Percentiles rank a stretch among this genome's conserved stretches.
These are phyloP conservation scores for Drosophila niveifrons DNA, from an alignment of 2,888 invertebrate species.

Conservation along the genomic window DNA sequence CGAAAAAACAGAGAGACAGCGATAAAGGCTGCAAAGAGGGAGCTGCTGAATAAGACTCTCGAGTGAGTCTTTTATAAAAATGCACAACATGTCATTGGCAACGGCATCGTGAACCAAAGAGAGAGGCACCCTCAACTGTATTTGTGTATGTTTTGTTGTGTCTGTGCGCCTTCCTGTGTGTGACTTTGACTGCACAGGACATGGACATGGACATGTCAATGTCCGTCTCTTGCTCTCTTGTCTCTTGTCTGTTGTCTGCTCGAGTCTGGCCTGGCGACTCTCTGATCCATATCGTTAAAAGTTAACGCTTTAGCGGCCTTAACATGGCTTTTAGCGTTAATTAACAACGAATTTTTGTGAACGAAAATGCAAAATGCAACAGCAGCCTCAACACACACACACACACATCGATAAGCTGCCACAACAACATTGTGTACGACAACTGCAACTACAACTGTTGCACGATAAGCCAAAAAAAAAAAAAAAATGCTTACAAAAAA, in stretches of 20 bases:
- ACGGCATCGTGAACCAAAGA: slow-evolving; percentile 58
- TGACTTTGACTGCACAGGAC: slow-evolving; percentile 78
- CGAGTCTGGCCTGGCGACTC: slow-evolving; percentile 52
- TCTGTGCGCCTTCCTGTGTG: slow-evolving; percentile 61
- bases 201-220: slow-evolving; percentile 82
- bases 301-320: slow-evolving; percentile 81
- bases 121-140: slow-evolving; percentile 66
- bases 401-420: slow-evolving; percentile 70
- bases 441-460: slow-evolving; percentile 3
- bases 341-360: slow-evolving; percentile 76
- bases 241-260: slow-evolving; percentile 20
- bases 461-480: slow-evolving; percentile 56
- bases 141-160: slow-evolving; percentile 25
- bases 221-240: slow-evolving; percentile 43
- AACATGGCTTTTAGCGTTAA: slow-evolving; percentile 82
- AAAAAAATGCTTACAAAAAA: slow-evolving; percentile 34
- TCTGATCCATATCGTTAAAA: slow-evolving; percentile 78
- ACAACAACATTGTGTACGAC: slow-evolving; percentile 31
- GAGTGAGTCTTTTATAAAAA: slow-evolving; percentile 81
- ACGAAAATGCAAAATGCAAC: slow-evolving; percentile 63
- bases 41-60: slow-evolving; percentile 21
- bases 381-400: slow-evolving; percentile 16
- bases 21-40: slow-evolving; percentile 15
- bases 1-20: slow-evolving; percentile 16
- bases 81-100: slow-evolving; percentile 80